A percentile compares a stretch with the other conserved stretches of the same genome.
Evolutionary conservation across 1,140 invertebrate genomes (phyloP).

Genomic region (Pollicipes pollicipes): DNA sequence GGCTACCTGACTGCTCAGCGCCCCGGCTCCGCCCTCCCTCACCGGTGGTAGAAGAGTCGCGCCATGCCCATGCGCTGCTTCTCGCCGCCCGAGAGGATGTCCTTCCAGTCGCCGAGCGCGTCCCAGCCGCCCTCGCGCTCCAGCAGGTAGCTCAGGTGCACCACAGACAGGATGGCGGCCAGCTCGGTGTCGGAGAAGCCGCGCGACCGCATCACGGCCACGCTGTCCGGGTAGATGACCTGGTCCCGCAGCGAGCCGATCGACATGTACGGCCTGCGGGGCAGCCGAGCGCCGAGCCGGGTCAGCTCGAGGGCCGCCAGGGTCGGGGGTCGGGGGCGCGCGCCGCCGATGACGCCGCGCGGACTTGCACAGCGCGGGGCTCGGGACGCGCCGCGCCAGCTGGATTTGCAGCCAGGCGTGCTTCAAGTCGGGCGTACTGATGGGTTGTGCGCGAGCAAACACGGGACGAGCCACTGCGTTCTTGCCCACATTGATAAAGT

Average conservation of each 20-base stretch:
- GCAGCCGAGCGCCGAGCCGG: slow-evolving; percentile 7
- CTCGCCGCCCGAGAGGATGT: slow-evolving; percentile 89
- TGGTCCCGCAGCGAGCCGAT: slow-evolving; percentile 89
- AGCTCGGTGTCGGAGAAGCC: slow-evolving; percentile 53
- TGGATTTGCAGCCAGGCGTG: no score
- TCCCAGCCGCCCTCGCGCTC: slow-evolving; percentile 68
- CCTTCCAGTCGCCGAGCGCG: slow-evolving; percentile 81
- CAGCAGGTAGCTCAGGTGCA: slow-evolving; percentile 68
- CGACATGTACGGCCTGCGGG: slow-evolving; percentile 74
- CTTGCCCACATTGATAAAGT: no score
- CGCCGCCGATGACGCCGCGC: no score
- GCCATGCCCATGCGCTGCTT: slow-evolving; percentile 94
- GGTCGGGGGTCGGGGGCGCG: no score
- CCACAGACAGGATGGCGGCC: slow-evolving; percentile 42
- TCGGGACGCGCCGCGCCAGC: no score
- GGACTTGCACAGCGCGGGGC: no score
- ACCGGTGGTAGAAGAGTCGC: slow-evolving; percentile 87
- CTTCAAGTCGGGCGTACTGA: no score
- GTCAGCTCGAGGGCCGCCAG: no score
- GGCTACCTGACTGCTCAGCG: no score
- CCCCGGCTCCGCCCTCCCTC: no score
- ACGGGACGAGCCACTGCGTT: no score
- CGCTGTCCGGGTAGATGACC: slow-evolving; percentile 82
- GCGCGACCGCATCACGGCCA: slow-evolving; percentile 50
- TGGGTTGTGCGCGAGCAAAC: no score